Evolutionary conservation across 2,113 vertebrate genomes (phyloP).

Genomic region (Chloebia gouldiae): DNA sequence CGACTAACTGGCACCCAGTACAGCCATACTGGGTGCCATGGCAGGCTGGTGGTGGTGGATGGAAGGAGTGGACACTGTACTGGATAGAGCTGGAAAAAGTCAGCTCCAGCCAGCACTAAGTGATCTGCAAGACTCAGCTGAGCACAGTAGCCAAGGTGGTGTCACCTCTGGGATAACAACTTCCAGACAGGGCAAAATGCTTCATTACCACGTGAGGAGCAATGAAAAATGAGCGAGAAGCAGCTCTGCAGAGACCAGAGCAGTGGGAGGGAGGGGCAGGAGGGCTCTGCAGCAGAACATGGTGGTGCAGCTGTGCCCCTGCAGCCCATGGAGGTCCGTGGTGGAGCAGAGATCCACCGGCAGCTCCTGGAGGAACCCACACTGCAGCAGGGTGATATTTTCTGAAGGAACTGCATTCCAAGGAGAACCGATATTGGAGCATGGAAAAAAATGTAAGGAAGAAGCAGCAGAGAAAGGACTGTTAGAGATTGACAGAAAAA

Average conservation of each 20-base stretch:
- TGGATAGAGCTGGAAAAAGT: accelerated
- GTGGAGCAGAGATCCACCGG: neutral
- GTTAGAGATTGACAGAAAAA: accelerated
- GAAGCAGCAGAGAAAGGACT: neutral
- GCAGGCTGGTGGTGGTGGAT: neutral
- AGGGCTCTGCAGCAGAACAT: too few species aligned
- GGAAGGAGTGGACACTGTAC: neutral
- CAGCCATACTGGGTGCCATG: neutral
- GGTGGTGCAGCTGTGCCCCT: neutral
- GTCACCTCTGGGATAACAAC: neutral
- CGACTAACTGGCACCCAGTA: accelerated
- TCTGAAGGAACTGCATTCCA: neutral
- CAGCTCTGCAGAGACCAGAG: neutral
- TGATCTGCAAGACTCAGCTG: neutral
- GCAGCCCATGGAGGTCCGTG: neutral
- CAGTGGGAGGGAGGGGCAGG: neutral
- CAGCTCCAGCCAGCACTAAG: neutral
- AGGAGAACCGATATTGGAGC: neutral
- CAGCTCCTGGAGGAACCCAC: neutral
- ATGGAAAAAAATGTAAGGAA: neutral
- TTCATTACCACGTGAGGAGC: neutral
- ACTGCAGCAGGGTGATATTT: neutral
- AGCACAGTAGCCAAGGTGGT: neutral
- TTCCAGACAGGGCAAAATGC: neutral
- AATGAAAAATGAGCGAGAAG: neutral